Conservation (phyloP, 2,797 vertebrate genomes). For the Sebastes minor region DNA sequence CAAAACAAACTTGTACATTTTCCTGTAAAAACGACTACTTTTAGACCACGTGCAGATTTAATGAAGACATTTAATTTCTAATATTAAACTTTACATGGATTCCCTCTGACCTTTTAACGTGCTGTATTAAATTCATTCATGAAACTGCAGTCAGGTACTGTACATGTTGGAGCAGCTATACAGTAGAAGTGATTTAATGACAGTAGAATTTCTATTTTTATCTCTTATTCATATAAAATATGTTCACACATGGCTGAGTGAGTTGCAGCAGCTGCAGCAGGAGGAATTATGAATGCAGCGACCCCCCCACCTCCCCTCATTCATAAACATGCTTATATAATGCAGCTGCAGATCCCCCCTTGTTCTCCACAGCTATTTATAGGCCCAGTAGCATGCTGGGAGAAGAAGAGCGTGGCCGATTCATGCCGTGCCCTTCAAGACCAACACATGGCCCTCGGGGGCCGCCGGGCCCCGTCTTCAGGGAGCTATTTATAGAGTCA, state of each 20-base stretch:
- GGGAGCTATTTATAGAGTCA: slow-evolving; percentile 79
- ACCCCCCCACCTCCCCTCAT: slow-evolving; percentile 57
- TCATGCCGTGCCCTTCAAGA: slow-evolving; percentile 80
- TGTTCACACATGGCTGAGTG: slow-evolving; percentile 19
- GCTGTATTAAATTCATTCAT: too few relatives aligned
- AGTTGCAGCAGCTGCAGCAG: not conserved
- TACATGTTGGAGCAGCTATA: not conserved
- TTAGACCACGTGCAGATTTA: too few relatives aligned
- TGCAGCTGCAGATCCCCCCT: slow-evolving; percentile 41
- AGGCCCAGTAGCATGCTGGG: slow-evolving; percentile 53
- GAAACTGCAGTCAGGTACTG: not conserved
- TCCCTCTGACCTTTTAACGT: slow-evolving; percentile 2
- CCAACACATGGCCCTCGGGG: slow-evolving; percentile 62
- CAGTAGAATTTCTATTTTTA: not conserved
- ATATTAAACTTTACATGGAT: not conserved
- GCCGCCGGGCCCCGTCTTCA: slow-evolving; percentile 62
- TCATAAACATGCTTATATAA: slow-evolving; percentile 84
- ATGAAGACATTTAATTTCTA: too few relatives aligned
- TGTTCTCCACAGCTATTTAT: slow-evolving; percentile 69
- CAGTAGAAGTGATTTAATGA: not conserved
- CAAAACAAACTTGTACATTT: too few relatives aligned
- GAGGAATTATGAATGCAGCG: not conserved
- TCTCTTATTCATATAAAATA: not conserved
- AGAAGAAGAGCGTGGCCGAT: slow-evolving; percentile 43
- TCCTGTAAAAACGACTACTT: too few relatives aligned